Conservation (phyloP, 2,888 invertebrate genomes). For the Cephus runcator region DNA sequence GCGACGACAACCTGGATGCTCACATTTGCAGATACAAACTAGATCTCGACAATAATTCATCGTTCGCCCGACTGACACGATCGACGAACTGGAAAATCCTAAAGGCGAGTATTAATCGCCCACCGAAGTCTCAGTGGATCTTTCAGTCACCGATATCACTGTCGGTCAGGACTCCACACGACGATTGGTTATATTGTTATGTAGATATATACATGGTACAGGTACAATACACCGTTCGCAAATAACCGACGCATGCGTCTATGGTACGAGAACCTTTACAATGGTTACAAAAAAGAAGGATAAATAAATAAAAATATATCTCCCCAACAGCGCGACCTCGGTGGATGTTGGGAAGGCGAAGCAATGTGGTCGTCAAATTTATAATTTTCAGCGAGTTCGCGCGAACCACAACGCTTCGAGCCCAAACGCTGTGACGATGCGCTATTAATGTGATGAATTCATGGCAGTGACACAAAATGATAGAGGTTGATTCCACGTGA, state of each 20-base stretch:
- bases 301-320: constrained; percentile 5
- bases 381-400: background rate
- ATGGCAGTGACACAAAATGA: background rate
- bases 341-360: constrained; percentile 51
- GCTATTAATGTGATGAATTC: background rate
- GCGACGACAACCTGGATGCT: constrained; percentile 25
- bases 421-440: constrained; percentile 55
- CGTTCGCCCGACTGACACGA: constrained; percentile 31
- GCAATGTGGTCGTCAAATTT: constrained; percentile 49
- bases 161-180: constrained; percentile 39
- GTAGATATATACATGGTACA: constrained; percentile 50
- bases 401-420: constrained; percentile 57
- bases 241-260: constrained; percentile 58
- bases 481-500: background rate
- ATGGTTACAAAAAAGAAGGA: constrained; percentile 32
- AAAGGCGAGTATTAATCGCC: constrained; percentile 10
- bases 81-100: constrained; percentile 29
- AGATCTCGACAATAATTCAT: constrained; percentile 29
- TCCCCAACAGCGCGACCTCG: constrained; percentile 51
- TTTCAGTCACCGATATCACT: constrained; percentile 22
- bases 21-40: constrained; percentile 27
- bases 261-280: constrained; percentile 44
- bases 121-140: constrained; percentile 17
- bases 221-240: constrained; percentile 57
- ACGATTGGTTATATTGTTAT: constrained; percentile 42